These are phyloP conservation scores for Drosophila niveifrons DNA, from an alignment of 2,888 invertebrate species.

Conservation along the genomic window DNA sequence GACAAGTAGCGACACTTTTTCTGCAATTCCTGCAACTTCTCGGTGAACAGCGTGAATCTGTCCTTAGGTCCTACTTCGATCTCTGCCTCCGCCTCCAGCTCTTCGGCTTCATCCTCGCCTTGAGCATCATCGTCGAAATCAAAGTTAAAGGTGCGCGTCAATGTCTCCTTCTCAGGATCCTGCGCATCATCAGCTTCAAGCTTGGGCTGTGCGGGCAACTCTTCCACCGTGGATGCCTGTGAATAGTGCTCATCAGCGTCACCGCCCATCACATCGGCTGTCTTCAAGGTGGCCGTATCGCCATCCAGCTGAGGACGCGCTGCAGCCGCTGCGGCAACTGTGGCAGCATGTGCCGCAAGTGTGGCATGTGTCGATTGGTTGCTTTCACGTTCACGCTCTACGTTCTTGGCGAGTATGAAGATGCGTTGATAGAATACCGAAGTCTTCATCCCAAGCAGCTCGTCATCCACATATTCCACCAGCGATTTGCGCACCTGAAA, in stretches of 20 bases:
- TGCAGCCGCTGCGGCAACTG: not conserved
- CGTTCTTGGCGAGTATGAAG: constrained; percentile 72
- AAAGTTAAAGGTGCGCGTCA: constrained; percentile 54
- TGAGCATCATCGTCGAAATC: not conserved
- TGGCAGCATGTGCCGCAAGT: not conserved
- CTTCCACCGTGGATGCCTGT: constrained; percentile 20
- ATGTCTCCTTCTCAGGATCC: constrained; percentile 28
- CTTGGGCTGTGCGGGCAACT: not conserved
- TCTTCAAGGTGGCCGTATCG: constrained; percentile 13
- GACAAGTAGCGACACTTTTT: constrained; percentile 20
- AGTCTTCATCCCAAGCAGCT: constrained; percentile 60
- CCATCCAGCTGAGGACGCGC: not conserved
- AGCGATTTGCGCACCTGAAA: constrained; percentile 75
- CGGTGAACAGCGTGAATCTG: constrained; percentile 41
- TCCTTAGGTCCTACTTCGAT: constrained; percentile 37
- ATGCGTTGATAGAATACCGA: constrained; percentile 80
- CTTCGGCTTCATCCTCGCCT: not conserved
- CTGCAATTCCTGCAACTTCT: constrained; percentile 47
- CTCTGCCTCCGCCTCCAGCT: not conserved
- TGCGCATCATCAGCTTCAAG: not conserved
- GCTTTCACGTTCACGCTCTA: constrained; percentile 15
- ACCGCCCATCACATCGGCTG: not conserved
- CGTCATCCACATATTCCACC: constrained; percentile 70
- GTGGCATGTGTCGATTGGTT: not conserved
- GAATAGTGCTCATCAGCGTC: constrained; percentile 40